Evolutionary conservation across 2,113 vertebrate species (phyloP).

Genomic region (Corythornis madagascariensis): DNA sequence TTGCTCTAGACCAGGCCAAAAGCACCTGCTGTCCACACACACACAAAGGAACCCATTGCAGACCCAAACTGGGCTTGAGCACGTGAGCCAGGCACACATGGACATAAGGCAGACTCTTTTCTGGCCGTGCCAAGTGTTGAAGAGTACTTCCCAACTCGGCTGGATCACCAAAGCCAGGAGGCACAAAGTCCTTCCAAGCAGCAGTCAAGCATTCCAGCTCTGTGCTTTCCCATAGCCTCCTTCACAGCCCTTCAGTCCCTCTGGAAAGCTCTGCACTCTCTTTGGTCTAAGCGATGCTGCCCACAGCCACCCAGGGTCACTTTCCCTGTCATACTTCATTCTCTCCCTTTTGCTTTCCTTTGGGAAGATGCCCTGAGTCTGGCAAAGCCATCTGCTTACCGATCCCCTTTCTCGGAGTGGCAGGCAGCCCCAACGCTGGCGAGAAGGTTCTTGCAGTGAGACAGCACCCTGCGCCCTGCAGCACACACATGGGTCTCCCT

Average conservation of each 20-base stretch:
- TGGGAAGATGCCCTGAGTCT: neutral
- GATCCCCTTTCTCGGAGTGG: slow-evolving; percentile 87
- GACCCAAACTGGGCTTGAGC: neutral
- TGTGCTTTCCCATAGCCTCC: neutral
- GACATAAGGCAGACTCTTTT: neutral
- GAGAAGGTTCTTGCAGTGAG: slow-evolving; percentile 80
- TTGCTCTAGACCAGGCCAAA: neutral
- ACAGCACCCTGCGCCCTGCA: slow-evolving; percentile 85
- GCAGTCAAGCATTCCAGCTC: accelerated
- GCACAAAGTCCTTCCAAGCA: neutral
- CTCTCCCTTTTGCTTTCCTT: neutral
- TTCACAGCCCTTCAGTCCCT: neutral
- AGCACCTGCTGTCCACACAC: neutral
- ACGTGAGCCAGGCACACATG: neutral
- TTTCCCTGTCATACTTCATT: neutral
- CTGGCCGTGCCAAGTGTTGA: neutral
- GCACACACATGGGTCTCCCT: neutral
- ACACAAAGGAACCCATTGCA: neutral
- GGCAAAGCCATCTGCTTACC: slow-evolving; percentile 65
- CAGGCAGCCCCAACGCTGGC: slow-evolving; percentile 94
- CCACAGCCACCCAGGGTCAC: neutral
- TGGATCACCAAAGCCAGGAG: neutral
- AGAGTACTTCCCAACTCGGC: neutral
- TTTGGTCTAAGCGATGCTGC: neutral
- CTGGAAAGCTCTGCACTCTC: neutral